A percentile compares a stretch with the other conserved stretches of the same genome.
phyloP scores from a whole-genome alignment of 2,113 vertebrate genomes.

The Cynoglossus semilaevis region DNA sequence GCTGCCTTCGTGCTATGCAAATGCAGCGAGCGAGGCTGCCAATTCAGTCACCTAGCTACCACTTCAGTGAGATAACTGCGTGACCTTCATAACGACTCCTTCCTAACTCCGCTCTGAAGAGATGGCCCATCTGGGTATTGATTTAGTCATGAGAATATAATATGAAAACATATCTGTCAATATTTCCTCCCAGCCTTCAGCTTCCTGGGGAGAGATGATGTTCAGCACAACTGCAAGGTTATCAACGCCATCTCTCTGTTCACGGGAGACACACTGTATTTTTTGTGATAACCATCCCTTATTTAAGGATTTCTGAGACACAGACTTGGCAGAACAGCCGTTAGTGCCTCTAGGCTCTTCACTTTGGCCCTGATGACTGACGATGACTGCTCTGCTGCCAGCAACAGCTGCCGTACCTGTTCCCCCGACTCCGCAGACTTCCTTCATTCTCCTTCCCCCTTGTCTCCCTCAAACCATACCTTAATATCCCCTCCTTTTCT shows the following conservation, averaged over 20 bases:
- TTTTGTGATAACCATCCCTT: constrained; percentile 57
- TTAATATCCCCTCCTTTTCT: constrained; percentile 23
- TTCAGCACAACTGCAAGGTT: constrained; percentile 64
- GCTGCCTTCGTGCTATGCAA: constrained; percentile 53
- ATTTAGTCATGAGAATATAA: constrained; percentile 74
- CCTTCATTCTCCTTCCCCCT: constrained; percentile 24
- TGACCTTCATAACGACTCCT: constrained; percentile 70
- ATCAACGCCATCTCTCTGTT: constrained; percentile 60
- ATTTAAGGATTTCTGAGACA: constrained; percentile 52
- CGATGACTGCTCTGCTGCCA: constrained; percentile 65
- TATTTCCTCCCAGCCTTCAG: constrained; percentile 60
- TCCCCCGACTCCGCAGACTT: constrained; percentile 51
- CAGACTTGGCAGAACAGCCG: constrained; percentile 59
- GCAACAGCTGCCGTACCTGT: constrained; percentile 58
- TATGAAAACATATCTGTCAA: constrained; percentile 73
- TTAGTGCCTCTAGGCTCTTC: constrained; percentile 63
- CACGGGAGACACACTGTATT: constrained; percentile 35
- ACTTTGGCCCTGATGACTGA: constrained; percentile 63
- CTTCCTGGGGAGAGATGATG: constrained; percentile 58
- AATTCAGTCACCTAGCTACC: constrained; percentile 55
- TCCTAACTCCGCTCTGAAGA: constrained; percentile 60
- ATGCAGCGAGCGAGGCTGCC: constrained; percentile 55
- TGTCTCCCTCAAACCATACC: constrained; percentile 14
- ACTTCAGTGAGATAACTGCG: constrained; percentile 68
- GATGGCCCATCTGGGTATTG: constrained; percentile 66